These are phyloP conservation scores for Physocephala rufipes DNA, from an alignment of 2,888 invertebrate species.

Conservation along the genomic window DNA sequence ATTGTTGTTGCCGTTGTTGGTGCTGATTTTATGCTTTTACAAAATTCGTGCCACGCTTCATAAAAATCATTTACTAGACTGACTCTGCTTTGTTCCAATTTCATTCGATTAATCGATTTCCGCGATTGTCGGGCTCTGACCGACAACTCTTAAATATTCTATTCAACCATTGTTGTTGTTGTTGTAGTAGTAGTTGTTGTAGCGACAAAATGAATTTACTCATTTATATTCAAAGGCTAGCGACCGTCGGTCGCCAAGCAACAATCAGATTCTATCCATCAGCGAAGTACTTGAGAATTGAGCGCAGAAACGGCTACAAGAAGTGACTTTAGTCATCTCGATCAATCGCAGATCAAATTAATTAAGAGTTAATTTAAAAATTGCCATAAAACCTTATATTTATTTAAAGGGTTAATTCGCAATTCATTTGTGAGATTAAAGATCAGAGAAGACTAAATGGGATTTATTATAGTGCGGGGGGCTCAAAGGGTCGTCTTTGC, in stretches of 20 bases:
- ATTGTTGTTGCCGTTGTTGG: conserved; percentile 17
- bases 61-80: conserved; percentile 13
- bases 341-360: conserved; percentile 39
- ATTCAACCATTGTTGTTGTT: neutral
- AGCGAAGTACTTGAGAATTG: neutral
- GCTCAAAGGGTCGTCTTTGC: too few relatives aligned
- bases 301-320: neutral
- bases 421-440: conserved; percentile 33
- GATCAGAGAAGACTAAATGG: conserved; percentile 11
- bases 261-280: neutral
- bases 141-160: too few relatives aligned
- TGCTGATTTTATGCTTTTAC: conserved; percentile 7
- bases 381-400: conserved; percentile 11
- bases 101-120: conserved; percentile 27
- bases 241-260: conserved; percentile 13
- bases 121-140: too few relatives aligned
- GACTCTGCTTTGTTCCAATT: conserved; percentile 1
- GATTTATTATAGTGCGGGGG: too few relatives aligned
- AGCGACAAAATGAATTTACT: conserved; percentile 31
- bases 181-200: conserved; percentile 17
- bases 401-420: too few relatives aligned
- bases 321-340: too few relatives aligned
- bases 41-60: conserved; percentile 20
- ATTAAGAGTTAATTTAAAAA: conserved; percentile 43
- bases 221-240: too few relatives aligned